Evolutionary conservation across 2,113 vertebrate genomes (phyloP).

Genomic region (Meriones unguiculatus): DNA sequence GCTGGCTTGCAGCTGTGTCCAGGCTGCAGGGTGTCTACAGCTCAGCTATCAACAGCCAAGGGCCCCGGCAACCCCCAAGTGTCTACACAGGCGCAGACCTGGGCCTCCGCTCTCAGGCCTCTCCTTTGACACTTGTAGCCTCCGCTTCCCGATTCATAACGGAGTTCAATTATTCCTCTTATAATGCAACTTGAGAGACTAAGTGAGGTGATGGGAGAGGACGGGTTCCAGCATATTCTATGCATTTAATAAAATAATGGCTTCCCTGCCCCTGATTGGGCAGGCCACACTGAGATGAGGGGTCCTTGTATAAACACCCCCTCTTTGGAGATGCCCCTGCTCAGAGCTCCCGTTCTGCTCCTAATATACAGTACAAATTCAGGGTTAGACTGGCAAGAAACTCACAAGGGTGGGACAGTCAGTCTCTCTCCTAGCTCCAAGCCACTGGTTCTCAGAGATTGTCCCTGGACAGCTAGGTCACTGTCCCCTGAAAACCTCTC

Average conservation of each 20-base stretch:
- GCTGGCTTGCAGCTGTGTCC: not conserved
- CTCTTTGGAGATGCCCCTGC: not conserved
- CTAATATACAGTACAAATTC: not conserved
- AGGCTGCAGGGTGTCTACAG: not conserved
- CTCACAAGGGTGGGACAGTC: accelerated
- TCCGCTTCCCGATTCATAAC: not conserved
- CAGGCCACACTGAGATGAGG: not conserved
- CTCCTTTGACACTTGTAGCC: not conserved
- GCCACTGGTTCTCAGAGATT: not conserved
- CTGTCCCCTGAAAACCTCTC: not conserved
- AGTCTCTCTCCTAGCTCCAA: not conserved
- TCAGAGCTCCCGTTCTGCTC: not conserved
- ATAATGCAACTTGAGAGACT: too few relatives aligned
- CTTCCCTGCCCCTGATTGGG: not conserved
- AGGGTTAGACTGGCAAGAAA: not conserved
- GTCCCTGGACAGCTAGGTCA: not conserved
- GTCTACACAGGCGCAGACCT: not conserved
- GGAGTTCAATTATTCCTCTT: not conserved
- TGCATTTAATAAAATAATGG: too few relatives aligned
- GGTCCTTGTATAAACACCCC: not conserved
- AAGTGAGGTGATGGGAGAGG: not conserved
- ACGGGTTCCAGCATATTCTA: not conserved
- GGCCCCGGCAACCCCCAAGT: not conserved
- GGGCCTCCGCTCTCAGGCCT: not conserved
- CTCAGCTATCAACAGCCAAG: not conserved